Percentiles rank a stretch among this genome's conserved stretches.
phyloP scores from a whole-genome alignment of 2,113 vertebrate genomes.

The Edolisoma coerulescens region DNA sequence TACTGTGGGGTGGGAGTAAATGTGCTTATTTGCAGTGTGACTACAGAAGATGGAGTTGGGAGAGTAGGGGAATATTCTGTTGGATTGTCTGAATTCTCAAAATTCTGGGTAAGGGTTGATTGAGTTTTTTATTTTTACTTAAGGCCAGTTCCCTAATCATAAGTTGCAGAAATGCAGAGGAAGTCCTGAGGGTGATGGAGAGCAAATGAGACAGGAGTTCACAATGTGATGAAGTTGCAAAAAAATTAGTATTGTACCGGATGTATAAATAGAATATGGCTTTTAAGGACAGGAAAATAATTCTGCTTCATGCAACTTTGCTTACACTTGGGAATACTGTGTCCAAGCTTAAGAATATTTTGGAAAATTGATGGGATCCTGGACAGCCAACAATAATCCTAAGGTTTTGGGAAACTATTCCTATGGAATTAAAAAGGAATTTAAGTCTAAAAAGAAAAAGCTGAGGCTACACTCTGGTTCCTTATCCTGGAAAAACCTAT shows the following conservation, averaged over 20 bases:
- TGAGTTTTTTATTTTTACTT: constrained; percentile 30
- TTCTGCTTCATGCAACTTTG: constrained; percentile 12
- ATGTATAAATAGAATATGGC: constrained; percentile 3
- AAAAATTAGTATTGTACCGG: background rate
- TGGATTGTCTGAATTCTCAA: background rate
- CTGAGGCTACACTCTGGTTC: background rate
- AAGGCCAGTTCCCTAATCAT: background rate
- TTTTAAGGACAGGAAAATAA: constrained; percentile 13
- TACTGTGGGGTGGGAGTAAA: constrained; percentile 9
- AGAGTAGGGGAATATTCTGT: background rate
- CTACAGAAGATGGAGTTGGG: background rate
- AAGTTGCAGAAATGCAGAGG: background rate
- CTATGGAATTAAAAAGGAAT: background rate
- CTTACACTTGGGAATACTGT: background rate
- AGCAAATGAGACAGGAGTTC: constrained; percentile 26
- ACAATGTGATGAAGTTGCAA: constrained; percentile 28
- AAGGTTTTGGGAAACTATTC: background rate
- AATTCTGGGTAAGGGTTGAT: background rate
- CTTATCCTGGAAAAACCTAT: background rate
- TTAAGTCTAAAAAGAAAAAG: background rate
- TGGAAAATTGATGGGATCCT: background rate
- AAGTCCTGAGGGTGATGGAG: constrained; percentile 21
- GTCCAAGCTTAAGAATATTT: background rate
- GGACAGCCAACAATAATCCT: background rate
- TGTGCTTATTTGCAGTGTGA: constrained; percentile 3